A percentile compares a stretch with the other conserved stretches of the same genome.
phyloP scores from a whole-genome alignment of 2,888 invertebrate species.

The Linnaemya tessellans region DNA sequence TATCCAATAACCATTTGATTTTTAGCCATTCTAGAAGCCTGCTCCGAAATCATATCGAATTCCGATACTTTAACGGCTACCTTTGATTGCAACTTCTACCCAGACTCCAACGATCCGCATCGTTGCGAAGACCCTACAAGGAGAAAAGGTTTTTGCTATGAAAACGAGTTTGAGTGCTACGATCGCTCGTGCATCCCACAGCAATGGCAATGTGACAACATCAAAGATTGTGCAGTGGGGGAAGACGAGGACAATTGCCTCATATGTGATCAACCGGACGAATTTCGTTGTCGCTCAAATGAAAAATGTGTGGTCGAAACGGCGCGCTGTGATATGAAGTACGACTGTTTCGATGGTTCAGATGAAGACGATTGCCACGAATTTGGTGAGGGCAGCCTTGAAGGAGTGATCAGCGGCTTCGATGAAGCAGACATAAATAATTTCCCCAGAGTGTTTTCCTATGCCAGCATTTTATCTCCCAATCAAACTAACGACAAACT shows the following conservation, averaged over 20 bases:
- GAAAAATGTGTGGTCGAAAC: conserved; percentile 85
- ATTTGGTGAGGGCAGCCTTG: conserved; percentile 84
- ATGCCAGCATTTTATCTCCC: conserved; percentile 80
- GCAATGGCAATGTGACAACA: conserved; percentile 85
- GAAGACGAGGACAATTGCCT: conserved; percentile 84
- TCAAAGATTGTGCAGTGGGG: conserved; percentile 83
- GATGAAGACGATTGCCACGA: conserved; percentile 86
- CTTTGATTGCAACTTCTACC: conserved; percentile 86
- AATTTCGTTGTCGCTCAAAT: conserved; percentile 84
- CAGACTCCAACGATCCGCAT: conserved; percentile 84
- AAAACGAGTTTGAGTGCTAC: conserved; percentile 85
- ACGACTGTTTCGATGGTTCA: conserved; percentile 86
- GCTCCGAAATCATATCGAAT: conserved; percentile 86
- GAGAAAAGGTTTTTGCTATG: conserved; percentile 84
- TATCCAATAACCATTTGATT: background rate
- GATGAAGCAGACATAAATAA: conserved; percentile 78
- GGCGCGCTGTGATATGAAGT: conserved; percentile 86
- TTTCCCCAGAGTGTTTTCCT: conserved; percentile 80
- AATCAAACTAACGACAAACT: conserved; percentile 78
- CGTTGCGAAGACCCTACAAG: conserved; percentile 85
- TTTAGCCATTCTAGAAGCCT: conserved; percentile 86
- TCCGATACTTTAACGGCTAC: conserved; percentile 84
- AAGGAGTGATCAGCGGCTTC: conserved; percentile 83
- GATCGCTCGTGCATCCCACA: conserved; percentile 86
- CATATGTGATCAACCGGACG: conserved; percentile 83